phyloP scores from a whole-genome alignment of 2,888 invertebrate species.

The Andricus quercusramuli region DNA sequence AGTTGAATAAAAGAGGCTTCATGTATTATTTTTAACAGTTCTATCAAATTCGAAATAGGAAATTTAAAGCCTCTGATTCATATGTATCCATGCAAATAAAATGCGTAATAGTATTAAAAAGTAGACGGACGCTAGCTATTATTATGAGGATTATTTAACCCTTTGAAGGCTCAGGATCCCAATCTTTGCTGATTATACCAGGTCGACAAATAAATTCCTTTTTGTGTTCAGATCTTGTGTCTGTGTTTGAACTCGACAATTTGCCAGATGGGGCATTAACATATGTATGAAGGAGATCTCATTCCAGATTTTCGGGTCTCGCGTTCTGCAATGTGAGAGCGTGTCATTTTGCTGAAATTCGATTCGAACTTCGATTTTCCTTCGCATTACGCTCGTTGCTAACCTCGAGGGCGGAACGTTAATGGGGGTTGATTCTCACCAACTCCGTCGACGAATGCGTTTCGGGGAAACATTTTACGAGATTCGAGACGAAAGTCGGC shows the following conservation, averaged over 20 bases:
- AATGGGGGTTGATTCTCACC: constrained; percentile 44
- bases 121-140: neutral
- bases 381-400: constrained; percentile 57
- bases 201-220: constrained; percentile 55
- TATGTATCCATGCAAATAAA: neutral
- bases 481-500: constrained; percentile 17
- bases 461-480: constrained; percentile 16
- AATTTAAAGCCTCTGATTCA: neutral
- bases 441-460: constrained; percentile 11
- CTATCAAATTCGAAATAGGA: neutral
- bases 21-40: neutral
- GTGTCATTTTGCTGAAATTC: constrained; percentile 60
- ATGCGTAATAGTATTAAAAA: neutral
- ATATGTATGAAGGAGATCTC: constrained; percentile 65
- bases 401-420: constrained; percentile 53
- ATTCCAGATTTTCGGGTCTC: constrained; percentile 62
- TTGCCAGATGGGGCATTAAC: constrained; percentile 70
- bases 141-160: constrained; percentile 29
- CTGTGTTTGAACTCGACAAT: constrained; percentile 27
- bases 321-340: constrained; percentile 62
- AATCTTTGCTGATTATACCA: constrained; percentile 54
- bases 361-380: constrained; percentile 63
- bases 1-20: neutral
- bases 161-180: constrained; percentile 44
- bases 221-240: constrained; percentile 34